These are phyloP conservation scores for Belonocnema kinseyi DNA, from an alignment of 1,140 invertebrate genomes.

Conservation along the genomic window DNA sequence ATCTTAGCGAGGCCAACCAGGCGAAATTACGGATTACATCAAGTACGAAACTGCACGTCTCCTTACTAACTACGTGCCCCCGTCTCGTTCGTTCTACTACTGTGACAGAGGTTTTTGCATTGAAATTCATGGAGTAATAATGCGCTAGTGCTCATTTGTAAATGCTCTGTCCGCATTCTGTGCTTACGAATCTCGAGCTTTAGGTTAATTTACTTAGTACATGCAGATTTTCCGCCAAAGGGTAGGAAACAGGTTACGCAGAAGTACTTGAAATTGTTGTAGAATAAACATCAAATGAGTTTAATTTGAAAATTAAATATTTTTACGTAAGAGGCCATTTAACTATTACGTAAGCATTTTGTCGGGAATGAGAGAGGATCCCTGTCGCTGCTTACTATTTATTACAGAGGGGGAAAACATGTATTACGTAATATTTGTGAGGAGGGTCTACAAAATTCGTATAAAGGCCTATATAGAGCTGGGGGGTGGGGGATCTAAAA, in stretches of 20 bases:
- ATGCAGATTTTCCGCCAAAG: background rate
- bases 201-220: background rate
- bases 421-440: no score
- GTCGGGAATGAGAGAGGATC: no score
- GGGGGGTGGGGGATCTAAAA: no score
- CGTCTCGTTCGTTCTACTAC: background rate
- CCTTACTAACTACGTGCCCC: background rate
- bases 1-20: constrained; percentile 52
- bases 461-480: no score
- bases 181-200: background rate
- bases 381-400: no score
- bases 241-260: background rate
- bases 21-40: constrained; percentile 58
- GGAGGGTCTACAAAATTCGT: no score
- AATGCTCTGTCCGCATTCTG: constrained; percentile 47
- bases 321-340: no score
- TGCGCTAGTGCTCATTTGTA: constrained; percentile 60
- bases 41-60: constrained; percentile 19
- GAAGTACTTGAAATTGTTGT: no score
- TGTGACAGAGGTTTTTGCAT: constrained; percentile 58
- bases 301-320: no score
- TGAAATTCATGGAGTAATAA: constrained; percentile 73
- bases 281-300: no score
- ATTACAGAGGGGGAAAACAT: no score
- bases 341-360: no score